Percentiles rank a stretch among this genome's conserved stretches.
phyloP scores from a whole-genome alignment of 2,888 invertebrate species.

The Nomada fucata region DNA sequence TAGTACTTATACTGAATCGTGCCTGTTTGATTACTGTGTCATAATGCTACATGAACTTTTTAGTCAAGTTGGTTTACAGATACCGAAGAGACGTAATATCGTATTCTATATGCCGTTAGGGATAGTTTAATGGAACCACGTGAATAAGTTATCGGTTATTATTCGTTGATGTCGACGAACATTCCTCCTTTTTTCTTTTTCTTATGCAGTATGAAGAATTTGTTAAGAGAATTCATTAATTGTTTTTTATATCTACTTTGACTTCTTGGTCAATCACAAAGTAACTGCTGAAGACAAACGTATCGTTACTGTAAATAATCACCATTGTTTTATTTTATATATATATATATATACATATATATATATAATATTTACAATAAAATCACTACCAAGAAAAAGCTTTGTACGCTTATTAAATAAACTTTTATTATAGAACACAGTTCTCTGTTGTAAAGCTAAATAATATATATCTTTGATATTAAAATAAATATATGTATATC shows the following conservation, averaged over 20 bases:
- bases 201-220: constrained; percentile 1
- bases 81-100: constrained; percentile 17
- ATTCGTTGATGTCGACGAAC: constrained; percentile 41
- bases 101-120: constrained; percentile 32
- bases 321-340: constrained; percentile 67
- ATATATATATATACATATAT: constrained; percentile 61
- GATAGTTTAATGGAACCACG: constrained; percentile 29
- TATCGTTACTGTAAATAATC: constrained; percentile 44
- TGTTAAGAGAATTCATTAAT: constrained; percentile 1
- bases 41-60: constrained; percentile 27
- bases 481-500: background rate
- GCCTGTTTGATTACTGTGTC: constrained; percentile 57
- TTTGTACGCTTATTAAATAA: constrained; percentile 54
- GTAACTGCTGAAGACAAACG: constrained; percentile 16
- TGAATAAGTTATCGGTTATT: constrained; percentile 40
- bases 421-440: constrained; percentile 34
- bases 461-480: background rate
- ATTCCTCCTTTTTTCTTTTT: constrained; percentile 41
- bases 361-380: constrained; percentile 65
- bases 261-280: constrained; percentile 8
- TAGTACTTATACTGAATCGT: constrained; percentile 61
- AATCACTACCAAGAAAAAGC: constrained; percentile 49
- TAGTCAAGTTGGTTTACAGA: constrained; percentile 41
- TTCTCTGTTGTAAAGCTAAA: background rate
- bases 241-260: constrained; percentile 13